phyloP scores from a whole-genome alignment of 1,140 invertebrate genomes.

The Notospermus geniculatus region DNA sequence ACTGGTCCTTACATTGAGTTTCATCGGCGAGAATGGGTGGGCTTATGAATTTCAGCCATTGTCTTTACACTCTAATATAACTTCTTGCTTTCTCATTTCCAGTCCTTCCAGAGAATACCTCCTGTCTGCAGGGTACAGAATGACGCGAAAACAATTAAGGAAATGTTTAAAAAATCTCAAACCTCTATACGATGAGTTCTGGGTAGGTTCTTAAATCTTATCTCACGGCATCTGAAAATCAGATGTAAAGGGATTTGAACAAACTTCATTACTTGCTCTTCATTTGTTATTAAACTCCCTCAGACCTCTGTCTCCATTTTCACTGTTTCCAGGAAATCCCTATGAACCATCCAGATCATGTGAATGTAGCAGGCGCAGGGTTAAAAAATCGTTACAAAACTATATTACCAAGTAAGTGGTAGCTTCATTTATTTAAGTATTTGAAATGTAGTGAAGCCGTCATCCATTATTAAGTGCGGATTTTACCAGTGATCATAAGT shows the following conservation, averaged over 20 bases:
- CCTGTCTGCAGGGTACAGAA: conserved; percentile 64
- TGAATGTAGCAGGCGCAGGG: conserved; percentile 82
- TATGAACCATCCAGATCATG: conserved; percentile 83
- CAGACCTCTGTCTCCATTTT: no score
- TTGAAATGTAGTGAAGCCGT: not conserved
- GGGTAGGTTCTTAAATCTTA: no score
- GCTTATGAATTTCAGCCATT: not conserved
- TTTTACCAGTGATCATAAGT: not conserved
- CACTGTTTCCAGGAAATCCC: conserved; percentile 68
- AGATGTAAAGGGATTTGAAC: no score
- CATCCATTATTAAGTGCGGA: no score
- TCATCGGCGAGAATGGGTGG: no score
- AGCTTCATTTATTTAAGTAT: not conserved
- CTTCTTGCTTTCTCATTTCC: conserved; percentile 29
- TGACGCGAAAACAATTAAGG: conserved; percentile 70
- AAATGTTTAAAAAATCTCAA: conserved; percentile 62
- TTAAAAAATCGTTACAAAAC: conserved; percentile 86
- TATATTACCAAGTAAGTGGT: conserved; percentile 72
- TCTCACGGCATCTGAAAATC: no score
- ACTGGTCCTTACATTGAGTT: no score
- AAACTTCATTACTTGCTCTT: no score
- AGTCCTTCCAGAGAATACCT: conserved; percentile 66
- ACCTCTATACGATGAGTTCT: conserved; percentile 81
- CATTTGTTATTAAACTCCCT: no score
- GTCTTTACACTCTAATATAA: conserved; percentile 9